Conservation (phyloP, 2,888 invertebrate species). For the Lamellibrachia columna region DNA sequence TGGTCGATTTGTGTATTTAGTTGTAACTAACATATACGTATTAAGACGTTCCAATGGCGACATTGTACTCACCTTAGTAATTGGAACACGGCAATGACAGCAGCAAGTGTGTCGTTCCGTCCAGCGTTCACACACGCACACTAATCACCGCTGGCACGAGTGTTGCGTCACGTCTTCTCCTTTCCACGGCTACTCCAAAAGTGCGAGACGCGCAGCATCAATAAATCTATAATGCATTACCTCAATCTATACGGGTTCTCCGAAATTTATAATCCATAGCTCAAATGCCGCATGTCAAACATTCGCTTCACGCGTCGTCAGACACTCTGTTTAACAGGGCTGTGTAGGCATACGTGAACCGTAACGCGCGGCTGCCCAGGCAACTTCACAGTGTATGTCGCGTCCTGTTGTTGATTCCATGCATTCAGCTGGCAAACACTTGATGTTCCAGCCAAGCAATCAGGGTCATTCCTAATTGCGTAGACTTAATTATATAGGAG, state of each 20-base stretch:
- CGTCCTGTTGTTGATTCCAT: background rate
- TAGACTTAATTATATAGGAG: background rate
- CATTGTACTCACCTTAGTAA: background rate
- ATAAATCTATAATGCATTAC: background rate
- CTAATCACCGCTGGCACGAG: background rate
- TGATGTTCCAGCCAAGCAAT: background rate
- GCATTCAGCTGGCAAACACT: background rate
- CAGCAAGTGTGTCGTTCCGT: background rate
- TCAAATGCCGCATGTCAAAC: background rate
- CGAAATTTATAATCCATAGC: background rate
- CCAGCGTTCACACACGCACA: background rate
- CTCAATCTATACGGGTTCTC: background rate
- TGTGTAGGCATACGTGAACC: background rate
- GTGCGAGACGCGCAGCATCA: background rate
- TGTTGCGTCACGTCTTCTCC: background rate
- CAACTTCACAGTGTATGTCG: background rate
- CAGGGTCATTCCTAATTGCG: background rate
- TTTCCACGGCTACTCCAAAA: background rate
- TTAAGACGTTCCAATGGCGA: background rate
- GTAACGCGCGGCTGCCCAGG: background rate
- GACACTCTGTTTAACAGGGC: background rate
- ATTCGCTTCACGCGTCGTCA: background rate
- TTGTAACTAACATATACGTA: background rate
- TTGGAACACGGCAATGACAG: background rate
- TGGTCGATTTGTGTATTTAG: too few species aligned